phyloP scores from a whole-genome alignment of 2,113 vertebrate genomes.

The Cisticola juncidis region DNA sequence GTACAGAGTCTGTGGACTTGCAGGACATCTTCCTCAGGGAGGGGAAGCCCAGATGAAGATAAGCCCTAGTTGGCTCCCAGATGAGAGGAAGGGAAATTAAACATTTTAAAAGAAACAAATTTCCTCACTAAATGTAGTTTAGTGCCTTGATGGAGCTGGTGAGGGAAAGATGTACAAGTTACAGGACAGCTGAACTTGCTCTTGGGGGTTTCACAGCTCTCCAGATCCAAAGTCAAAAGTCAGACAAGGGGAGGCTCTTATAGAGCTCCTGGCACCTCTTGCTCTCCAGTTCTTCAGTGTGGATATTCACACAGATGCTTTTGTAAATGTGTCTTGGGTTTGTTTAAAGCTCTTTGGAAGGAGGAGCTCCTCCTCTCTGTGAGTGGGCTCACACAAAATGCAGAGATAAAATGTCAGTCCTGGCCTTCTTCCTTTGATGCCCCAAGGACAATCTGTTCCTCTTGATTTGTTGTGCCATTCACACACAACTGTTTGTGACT shows the following conservation, averaged over 20 bases:
- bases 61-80: neutral
- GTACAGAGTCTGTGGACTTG: neutral
- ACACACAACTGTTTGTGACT: too few species aligned
- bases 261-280: neutral
- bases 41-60: accelerated
- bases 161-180: neutral
- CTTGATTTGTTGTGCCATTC: neutral
- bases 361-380: neutral
- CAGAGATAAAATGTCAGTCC: neutral
- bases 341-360: neutral
- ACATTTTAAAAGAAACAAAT: neutral
- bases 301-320: neutral
- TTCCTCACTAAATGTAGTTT: neutral
- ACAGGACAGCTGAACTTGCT: neutral
- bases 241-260: neutral
- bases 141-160: neutral
- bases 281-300: neutral
- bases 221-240: neutral
- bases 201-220: neutral
- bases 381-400: neutral
- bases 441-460: neutral
- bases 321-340: neutral
- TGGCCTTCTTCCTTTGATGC: neutral
- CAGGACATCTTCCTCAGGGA: neutral
- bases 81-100: neutral